phyloP scores from a whole-genome alignment of 2,797 vertebrate genomes.

The Pipistrellus nathusii region DNA sequence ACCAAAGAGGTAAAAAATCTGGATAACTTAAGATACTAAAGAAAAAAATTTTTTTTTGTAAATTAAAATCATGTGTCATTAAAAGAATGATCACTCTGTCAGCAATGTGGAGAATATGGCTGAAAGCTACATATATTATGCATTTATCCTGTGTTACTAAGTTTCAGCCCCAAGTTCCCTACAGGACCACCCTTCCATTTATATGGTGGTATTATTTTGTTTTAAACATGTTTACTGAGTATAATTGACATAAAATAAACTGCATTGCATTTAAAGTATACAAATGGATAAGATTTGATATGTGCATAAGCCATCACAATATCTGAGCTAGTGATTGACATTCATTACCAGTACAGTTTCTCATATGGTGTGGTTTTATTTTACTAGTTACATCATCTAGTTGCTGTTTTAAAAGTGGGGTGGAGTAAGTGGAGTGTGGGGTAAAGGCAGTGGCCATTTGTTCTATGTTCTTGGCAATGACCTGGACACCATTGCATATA shows the following conservation, averaged over 20 bases:
- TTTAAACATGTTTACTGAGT: conserved; percentile 5
- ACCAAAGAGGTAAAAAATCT: neutral
- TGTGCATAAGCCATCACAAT: neutral
- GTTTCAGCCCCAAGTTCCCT: neutral
- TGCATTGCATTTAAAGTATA: neutral
- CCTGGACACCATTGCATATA: neutral
- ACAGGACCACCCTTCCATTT: neutral
- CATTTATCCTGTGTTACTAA: neutral
- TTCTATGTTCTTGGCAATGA: conserved; percentile 39
- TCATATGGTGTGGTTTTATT: conserved; percentile 51
- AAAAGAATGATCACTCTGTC: neutral
- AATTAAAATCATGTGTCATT: conserved; percentile 9
- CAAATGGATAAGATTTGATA: neutral
- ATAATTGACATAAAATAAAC: neutral
- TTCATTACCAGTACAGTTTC: neutral
- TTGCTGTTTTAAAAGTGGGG: neutral
- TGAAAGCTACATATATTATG: neutral
- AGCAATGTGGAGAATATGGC: neutral
- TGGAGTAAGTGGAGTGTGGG: neutral
- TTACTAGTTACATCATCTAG: conserved; percentile 27
- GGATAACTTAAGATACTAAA: neutral
- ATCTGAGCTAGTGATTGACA: neutral
- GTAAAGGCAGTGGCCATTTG: neutral
- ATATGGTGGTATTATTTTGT: neutral
- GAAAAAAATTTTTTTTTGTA: neutral